These are phyloP conservation scores for Empidonax traillii DNA, from an alignment of 2,113 vertebrate genomes.

Conservation along the genomic window DNA sequence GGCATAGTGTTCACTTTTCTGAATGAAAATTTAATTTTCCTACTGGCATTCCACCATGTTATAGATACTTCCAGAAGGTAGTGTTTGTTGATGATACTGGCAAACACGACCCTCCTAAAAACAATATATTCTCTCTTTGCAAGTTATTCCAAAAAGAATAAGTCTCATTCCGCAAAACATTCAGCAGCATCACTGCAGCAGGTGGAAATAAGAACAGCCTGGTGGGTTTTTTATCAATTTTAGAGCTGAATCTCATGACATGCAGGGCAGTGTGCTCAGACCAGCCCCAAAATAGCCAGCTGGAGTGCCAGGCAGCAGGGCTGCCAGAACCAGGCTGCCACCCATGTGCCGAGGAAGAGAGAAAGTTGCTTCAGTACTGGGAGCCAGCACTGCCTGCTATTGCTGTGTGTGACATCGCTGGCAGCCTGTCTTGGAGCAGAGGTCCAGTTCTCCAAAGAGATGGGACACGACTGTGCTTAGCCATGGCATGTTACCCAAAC, in stretches of 20 bases:
- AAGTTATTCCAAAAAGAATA: background rate
- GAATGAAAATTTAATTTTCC: background rate
- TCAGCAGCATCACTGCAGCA: rapidly evolving
- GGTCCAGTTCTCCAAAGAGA: background rate
- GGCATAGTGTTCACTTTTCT: background rate
- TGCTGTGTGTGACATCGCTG: background rate
- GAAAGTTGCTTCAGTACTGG: too few species aligned
- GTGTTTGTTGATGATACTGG: background rate
- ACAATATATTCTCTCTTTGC: background rate
- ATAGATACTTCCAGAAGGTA: background rate
- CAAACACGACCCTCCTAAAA: rapidly evolving
- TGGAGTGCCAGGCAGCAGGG: rapidly evolving
- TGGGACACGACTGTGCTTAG: background rate
- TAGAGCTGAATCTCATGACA: background rate
- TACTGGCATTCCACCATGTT: background rate
- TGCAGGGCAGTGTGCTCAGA: rapidly evolving
- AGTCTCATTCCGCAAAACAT: background rate
- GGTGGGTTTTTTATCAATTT: background rate
- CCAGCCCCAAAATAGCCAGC: rapidly evolving
- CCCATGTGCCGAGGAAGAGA: background rate
- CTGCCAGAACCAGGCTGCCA: background rate
- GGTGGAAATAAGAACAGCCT: background rate
- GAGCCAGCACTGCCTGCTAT: background rate
- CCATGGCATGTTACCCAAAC: background rate
- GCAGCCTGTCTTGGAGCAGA: rapidly evolving